Evolutionary conservation across 2,113 vertebrate genomes (phyloP).

Genomic region (Malurus alboscapulatus): DNA sequence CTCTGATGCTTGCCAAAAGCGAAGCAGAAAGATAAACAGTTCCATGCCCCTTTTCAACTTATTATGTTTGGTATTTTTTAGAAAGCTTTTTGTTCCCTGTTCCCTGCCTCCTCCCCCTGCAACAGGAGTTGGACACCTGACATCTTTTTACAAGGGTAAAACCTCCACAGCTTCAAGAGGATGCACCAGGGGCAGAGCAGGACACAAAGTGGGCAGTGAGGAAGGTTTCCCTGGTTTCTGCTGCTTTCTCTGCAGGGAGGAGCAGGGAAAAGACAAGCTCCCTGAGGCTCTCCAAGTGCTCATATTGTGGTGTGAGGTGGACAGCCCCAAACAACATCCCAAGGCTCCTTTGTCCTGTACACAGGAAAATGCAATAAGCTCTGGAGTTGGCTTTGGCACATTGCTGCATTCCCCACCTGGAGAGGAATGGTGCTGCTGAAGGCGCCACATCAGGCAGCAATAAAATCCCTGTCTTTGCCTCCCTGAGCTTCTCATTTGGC

Average conservation of each 20-base stretch:
- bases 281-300: accelerated
- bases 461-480: background rate
- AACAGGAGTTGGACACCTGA: background rate
- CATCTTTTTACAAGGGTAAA: background rate
- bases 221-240: background rate
- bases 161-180: background rate
- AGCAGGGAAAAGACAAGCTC: background rate
- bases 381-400: background rate
- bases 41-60: background rate
- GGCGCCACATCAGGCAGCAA: background rate
- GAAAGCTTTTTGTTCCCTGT: background rate
- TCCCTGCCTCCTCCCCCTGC: background rate
- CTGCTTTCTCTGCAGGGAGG: accelerated
- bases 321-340: background rate
- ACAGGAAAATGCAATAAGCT: background rate
- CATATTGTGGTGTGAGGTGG: accelerated
- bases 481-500: background rate
- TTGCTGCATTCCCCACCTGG: background rate
- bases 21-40: background rate
- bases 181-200: background rate
- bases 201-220: background rate
- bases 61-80: background rate
- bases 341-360: background rate
- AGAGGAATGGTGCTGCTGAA: background rate
- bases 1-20: background rate